These are phyloP conservation scores for Corticium candelabrum DNA, from an alignment of 37 sponge, comb jelly and placozoan genomes.

Conservation along the genomic window DNA sequence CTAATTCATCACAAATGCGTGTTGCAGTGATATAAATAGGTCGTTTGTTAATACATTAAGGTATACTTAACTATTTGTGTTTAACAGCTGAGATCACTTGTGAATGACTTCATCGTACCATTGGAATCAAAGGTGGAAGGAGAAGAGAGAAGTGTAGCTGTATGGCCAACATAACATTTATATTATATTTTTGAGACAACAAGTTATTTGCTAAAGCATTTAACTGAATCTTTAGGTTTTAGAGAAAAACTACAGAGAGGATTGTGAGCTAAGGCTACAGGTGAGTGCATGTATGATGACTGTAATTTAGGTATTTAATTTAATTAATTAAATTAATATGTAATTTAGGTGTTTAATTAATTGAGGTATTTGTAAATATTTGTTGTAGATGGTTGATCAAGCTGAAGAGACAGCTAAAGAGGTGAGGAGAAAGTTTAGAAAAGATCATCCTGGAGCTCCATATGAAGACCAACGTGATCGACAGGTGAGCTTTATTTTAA, in stretches of 20 bases:
- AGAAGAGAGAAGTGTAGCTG: conserved; percentile 28
- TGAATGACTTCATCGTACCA: conserved; percentile 60
- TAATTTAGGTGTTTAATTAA: neutral
- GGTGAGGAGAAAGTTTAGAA: neutral
- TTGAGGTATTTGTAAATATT: neutral
- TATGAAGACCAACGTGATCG: neutral
- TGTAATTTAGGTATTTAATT: neutral
- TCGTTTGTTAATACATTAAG: no score
- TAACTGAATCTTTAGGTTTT: neutral
- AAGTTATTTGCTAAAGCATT: no score
- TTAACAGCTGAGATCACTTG: conserved; percentile 36
- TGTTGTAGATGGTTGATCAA: neutral
- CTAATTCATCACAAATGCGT: no score
- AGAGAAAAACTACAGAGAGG: neutral
- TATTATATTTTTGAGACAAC: no score
- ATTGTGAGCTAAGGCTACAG: neutral
- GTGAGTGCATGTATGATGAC: no score
- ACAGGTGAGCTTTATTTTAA: no score
- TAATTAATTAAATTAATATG: neutral
- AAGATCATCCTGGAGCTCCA: neutral
- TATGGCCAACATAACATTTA: conserved; percentile 23
- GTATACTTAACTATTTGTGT: no score
- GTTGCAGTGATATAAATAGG: no score
- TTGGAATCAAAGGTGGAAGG: conserved; percentile 37
- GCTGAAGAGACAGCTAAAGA: neutral